Evolutionary conservation across 2,888 invertebrate genomes (phyloP), one percentile per base, ranked within the genome.

Genomic region (Trypoxylon attenuatum): DNA sequence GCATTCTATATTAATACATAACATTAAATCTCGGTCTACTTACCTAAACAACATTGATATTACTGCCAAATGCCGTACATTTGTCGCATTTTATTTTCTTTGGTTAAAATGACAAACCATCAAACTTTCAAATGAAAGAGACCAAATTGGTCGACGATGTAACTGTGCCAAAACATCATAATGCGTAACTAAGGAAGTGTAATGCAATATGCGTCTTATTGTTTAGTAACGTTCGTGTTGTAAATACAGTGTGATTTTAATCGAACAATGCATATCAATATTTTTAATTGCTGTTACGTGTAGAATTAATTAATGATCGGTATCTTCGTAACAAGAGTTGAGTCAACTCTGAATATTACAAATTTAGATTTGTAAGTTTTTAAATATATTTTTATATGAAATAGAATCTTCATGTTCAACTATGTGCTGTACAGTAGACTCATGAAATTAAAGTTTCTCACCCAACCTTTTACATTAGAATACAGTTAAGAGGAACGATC

Each of bases 41-140:
- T 47, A 52, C 49, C 16, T 2, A 39, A 45, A n/a, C 27, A 45
- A 19, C 16, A 47, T 39, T 15, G 5, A 39, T 25, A 47, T 25
- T 27, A 13, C 41, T 5, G 22, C 10, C 43, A 42, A 10, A 55
- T 25, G 38, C n/a, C 16, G 6, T 27, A 29, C 16, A n/a, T 27
- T 19, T 45, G 16, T 25, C 13, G 42, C 27, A 23, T 67, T 77
- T 21, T 38, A n/a, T 76, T 76, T 72, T 68, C 71, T 72, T 65
- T 59, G 63, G 71, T 73, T 73, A 71, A 67, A 60, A 65, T 58
- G 53, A n/a, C n/a, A n/a, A n/a, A n/a, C n/a, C n/a, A n/a, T n/a
- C n/a, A n/a, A n/a, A n/a, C 69, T 77, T 69, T 79, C 80, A 81
- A 73, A 19, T 79, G 77, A 70, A 59, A 18, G 73, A 76, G 62